These are phyloP conservation scores for Lasioglossum figueresi DNA, from an alignment of 2,888 invertebrate species.

Conservation along the genomic window DNA sequence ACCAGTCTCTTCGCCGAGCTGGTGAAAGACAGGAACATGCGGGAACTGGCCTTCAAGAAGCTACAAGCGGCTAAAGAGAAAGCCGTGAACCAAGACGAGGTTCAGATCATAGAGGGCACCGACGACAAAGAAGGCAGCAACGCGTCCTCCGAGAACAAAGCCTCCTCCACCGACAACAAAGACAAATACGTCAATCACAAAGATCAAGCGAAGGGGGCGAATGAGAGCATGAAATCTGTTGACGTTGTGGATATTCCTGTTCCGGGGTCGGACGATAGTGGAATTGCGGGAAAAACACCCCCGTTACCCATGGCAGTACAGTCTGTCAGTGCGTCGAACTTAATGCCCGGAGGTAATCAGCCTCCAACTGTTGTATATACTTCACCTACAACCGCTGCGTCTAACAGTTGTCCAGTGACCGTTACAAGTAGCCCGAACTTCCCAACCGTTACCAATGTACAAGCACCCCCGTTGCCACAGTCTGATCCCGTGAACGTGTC, in stretches of 20 bases:
- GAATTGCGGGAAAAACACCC: slow-evolving; percentile 75
- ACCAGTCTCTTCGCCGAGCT: slow-evolving; percentile 96
- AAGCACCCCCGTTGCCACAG: slow-evolving; percentile 66
- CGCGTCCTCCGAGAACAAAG: slow-evolving; percentile 70
- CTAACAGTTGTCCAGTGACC: slow-evolving; percentile 64
- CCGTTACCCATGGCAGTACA: slow-evolving; percentile 73
- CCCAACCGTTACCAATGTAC: slow-evolving; percentile 51
- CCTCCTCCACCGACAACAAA: slow-evolving; percentile 72
- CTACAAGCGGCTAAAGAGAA: slow-evolving; percentile 89
- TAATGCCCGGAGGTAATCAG: slow-evolving; percentile 65
- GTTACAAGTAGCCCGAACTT: slow-evolving; percentile 61
- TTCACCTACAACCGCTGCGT: slow-evolving; percentile 66
- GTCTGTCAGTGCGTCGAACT: slow-evolving; percentile 36
- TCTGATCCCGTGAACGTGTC: slow-evolving; percentile 64
- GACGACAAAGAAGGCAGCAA: slow-evolving; percentile 80
- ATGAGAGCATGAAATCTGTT: slow-evolving; percentile 79
- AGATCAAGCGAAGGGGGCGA: slow-evolving; percentile 52
- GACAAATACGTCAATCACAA: slow-evolving; percentile 69
- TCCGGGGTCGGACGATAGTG: slow-evolving; percentile 83
- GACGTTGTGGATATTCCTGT: slow-evolving; percentile 90
- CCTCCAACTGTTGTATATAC: slow-evolving; percentile 71
- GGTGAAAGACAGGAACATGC: slow-evolving; percentile 93
- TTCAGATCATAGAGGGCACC: slow-evolving; percentile 81
- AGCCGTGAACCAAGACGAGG: slow-evolving; percentile 80
- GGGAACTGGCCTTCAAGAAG: slow-evolving; percentile 90